A percentile compares a stretch with the other conserved stretches of the same genome.
Evolutionary conservation across 2,113 vertebrate genomes (phyloP).

Genomic region (Halichoerus grypus): DNA sequence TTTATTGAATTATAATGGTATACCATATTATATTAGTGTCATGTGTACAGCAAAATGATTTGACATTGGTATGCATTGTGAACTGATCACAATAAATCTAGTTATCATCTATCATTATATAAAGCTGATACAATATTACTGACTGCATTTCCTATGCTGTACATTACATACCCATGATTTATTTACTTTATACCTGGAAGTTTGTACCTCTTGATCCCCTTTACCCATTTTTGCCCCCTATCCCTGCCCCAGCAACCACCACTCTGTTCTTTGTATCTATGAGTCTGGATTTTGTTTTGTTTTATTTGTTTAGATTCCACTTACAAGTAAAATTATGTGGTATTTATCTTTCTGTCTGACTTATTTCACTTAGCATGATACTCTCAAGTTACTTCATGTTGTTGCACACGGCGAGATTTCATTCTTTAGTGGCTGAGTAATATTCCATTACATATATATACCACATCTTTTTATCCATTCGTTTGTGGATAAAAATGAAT

Average conservation of each 20-base stretch:
- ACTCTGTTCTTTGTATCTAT: not conserved
- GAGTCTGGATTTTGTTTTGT: not conserved
- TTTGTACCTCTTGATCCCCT: not conserved
- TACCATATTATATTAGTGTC: not conserved
- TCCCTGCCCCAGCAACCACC: too few species aligned
- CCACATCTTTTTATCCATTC: not conserved
- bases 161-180: not conserved
- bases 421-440: not conserved
- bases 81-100: not conserved
- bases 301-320: not conserved
- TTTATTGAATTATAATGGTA: not conserved
- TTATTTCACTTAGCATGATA: not conserved
- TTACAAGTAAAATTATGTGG: not conserved
- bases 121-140: not conserved
- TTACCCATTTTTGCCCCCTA: not conserved
- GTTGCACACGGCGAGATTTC: not conserved
- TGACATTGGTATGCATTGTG: not conserved
- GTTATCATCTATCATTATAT: not conserved
- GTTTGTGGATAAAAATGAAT: not conserved
- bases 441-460: not conserved
- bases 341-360: not conserved
- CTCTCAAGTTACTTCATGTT: not conserved
- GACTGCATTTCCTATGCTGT: not conserved
- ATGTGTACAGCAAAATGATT: not conserved
- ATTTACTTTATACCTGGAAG: not conserved